Evolutionary conservation across 2,113 vertebrate genomes (phyloP).

Genomic region (Tursiops truncatus): DNA sequence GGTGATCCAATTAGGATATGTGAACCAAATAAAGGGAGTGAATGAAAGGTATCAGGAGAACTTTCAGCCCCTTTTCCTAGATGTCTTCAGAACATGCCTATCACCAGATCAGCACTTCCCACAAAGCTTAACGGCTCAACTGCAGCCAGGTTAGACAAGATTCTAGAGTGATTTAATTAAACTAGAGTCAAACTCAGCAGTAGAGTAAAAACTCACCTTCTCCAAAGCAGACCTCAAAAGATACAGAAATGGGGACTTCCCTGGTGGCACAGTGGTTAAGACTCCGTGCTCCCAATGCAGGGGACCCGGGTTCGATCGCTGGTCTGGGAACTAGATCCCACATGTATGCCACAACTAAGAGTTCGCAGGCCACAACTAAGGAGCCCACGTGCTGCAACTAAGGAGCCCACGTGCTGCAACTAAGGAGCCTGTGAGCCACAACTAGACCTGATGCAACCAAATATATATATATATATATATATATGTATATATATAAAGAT

Average conservation of each 20-base stretch:
- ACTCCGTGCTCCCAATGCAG: no score
- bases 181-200: not conserved
- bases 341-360: no score
- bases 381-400: no score
- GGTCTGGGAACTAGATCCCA: no score
- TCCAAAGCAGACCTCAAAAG: not conserved
- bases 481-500: not conserved
- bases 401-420: no score
- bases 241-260: not conserved
- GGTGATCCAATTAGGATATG: not conserved
- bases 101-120: not conserved
- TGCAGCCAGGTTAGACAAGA: not conserved
- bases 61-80: not conserved
- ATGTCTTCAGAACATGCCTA: not conserved
- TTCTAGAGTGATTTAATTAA: not conserved
- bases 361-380: no score
- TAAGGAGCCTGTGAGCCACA: no score
- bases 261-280: no score
- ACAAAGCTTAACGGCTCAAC: not conserved
- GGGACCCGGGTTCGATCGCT: no score
- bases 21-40: not conserved
- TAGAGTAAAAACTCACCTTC: slow-evolving; percentile 27
- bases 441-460: no score
- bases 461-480: no score
- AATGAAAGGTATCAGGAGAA: not conserved